phyloP scores from a whole-genome alignment of 2,113 vertebrate species.

The Myotis davidii region DNA sequence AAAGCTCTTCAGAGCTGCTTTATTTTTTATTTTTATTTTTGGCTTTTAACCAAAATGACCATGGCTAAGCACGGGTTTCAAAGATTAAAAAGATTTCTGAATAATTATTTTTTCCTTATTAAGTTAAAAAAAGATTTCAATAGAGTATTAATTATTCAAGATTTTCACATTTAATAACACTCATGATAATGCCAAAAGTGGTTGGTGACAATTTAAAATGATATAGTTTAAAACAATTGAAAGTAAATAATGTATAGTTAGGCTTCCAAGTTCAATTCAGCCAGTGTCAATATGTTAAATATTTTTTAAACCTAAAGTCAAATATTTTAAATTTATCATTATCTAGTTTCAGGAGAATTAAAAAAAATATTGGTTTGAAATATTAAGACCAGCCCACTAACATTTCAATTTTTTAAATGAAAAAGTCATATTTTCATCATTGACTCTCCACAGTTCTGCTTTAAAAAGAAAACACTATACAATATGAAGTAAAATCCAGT shows the following conservation, averaged over 20 bases:
- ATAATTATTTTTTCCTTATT: constrained; percentile 60
- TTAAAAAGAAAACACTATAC: constrained; percentile 44
- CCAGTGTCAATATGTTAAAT: constrained; percentile 13
- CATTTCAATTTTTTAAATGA: constrained; percentile 28
- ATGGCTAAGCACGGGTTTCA: neutral
- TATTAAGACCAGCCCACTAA: neutral
- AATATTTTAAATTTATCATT: constrained; percentile 55
- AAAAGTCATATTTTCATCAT: constrained; percentile 28
- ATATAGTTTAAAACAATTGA: constrained; percentile 64
- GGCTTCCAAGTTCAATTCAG: constrained; percentile 50
- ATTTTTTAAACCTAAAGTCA: constrained; percentile 52
- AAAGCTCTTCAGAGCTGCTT: neutral
- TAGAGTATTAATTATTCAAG: neutral
- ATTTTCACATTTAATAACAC: constrained; percentile 57
- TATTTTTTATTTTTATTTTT: constrained; percentile 43
- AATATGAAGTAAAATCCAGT: constrained; percentile 33
- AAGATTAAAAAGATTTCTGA: constrained; percentile 52
- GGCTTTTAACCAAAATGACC: neutral
- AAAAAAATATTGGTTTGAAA: constrained; percentile 29
- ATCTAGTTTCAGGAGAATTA: constrained; percentile 4
- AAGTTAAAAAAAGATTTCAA: constrained; percentile 57
- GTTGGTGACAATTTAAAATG: constrained; percentile 58
- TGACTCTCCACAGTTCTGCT: neutral
- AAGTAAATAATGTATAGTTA: constrained; percentile 71
- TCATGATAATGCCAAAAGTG: constrained; percentile 32